A percentile compares a stretch with the other conserved stretches of the same genome.
Conservation (phyloP, 2,888 invertebrate genomes). For the Lepidocyrtinus sp. region DNA sequence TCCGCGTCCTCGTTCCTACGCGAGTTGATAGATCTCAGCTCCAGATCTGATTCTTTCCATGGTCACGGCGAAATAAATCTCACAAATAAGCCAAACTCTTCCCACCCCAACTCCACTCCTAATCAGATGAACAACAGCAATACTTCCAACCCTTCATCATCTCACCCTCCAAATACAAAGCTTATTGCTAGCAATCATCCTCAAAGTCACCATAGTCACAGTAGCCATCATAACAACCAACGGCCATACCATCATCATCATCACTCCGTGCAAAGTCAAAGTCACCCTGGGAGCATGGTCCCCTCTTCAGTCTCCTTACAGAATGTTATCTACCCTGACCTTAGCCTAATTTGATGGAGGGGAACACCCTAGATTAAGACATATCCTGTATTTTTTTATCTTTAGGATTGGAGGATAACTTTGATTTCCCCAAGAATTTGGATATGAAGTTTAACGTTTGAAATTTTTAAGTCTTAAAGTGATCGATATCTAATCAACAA, state of each 20-base stretch:
- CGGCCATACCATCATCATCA: conserved; percentile 35
- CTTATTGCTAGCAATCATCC: neutral
- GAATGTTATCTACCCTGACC: conserved; percentile 66
- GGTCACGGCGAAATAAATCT: conserved; percentile 67
- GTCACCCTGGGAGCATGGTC: neutral
- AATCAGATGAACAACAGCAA: no score
- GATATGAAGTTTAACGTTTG: no score
- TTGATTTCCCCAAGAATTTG: no score
- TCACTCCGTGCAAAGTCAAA: conserved; percentile 29
- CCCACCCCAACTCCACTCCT: conserved; percentile 2
- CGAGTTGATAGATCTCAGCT: conserved; percentile 67
- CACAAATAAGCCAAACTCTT: conserved; percentile 57
- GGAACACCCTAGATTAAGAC: no score
- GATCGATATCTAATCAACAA: no score
- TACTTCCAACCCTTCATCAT: conserved; percentile 9
- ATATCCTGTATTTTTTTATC: no score
- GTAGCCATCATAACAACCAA: conserved; percentile 30
- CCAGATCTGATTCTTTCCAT: conserved; percentile 65
- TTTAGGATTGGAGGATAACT: no score
- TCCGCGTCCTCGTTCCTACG: conserved; percentile 66
- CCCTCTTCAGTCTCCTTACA: conserved; percentile 42
- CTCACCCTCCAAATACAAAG: conserved; percentile 32
- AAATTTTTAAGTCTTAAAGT: no score
- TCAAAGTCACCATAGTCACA: conserved; percentile 34
- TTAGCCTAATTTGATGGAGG: no score